Percentiles rank a stretch among this genome's conserved stretches.
Conservation (phyloP, 2,113 vertebrate species). For the Panthera tigris region DNA sequence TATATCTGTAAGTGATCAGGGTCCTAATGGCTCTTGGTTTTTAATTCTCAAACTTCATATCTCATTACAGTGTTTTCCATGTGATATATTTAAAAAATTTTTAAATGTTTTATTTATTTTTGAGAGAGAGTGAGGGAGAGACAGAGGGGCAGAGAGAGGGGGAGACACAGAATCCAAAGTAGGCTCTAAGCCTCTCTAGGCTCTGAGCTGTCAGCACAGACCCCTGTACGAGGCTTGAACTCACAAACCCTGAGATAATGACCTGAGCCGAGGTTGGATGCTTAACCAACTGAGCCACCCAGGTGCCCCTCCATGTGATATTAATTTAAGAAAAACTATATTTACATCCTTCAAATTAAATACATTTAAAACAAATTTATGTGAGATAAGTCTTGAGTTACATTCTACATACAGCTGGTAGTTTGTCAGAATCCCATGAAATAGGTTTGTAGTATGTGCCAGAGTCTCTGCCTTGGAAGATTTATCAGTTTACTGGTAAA, state of each 20-base stretch:
- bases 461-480: background rate
- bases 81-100: background rate
- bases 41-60: background rate
- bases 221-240: no score
- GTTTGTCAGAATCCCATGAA: background rate
- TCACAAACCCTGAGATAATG: no score
- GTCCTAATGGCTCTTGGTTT: background rate
- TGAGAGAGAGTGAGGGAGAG: no score
- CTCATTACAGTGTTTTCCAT: background rate
- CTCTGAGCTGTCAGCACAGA: no score
- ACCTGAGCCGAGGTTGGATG: no score
- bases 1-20: background rate
- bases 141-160: no score
- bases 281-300: no score
- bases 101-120: no score
- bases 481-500: background rate
- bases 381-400: background rate
- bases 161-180: no score
- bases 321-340: background rate
- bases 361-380: constrained; percentile 14
- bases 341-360: background rate
- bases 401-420: background rate
- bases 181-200: no score
- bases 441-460: background rate
- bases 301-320: background rate